These are phyloP conservation scores for Leptinotarsa peninsularis DNA, from an alignment of 2,888 invertebrate species.

Conservation along the genomic window DNA sequence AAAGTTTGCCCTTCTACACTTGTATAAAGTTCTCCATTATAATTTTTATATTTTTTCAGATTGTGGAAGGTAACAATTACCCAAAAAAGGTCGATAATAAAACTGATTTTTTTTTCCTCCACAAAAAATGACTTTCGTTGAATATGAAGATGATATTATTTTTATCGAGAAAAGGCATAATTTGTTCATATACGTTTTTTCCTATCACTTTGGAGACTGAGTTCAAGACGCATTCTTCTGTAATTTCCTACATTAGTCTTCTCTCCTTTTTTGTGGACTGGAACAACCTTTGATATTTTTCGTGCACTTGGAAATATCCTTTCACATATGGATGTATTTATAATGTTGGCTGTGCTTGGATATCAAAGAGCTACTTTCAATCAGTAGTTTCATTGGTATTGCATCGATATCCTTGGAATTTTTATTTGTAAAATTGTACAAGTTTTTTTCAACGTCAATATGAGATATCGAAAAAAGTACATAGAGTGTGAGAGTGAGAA, in stretches of 20 bases:
- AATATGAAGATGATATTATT: too few relatives aligned
- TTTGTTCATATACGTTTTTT: slow-evolving; percentile 2
- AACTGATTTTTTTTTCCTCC: too few relatives aligned
- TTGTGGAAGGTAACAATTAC: too few relatives aligned
- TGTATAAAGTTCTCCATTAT: too few relatives aligned
- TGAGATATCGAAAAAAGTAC: neutral
- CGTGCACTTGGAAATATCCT: slow-evolving; percentile 8
- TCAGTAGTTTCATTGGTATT: slow-evolving; percentile 13
- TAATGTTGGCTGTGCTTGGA: neutral
- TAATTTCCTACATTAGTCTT: slow-evolving; percentile 1
- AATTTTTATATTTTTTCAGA: too few relatives aligned
- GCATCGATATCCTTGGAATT: slow-evolving; percentile 15
- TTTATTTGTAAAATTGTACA: slow-evolving; percentile 13
- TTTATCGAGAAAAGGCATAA: too few relatives aligned
- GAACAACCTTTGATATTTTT: slow-evolving; percentile 11
- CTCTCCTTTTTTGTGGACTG: neutral
- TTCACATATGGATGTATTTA: neutral
- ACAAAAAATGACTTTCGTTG: too few relatives aligned
- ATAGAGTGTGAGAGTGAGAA: slow-evolving; percentile 1
- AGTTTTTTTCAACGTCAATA: neutral
- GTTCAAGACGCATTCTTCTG: slow-evolving; percentile 1
- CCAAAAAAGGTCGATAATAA: too few relatives aligned
- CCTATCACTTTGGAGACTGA: slow-evolving; percentile 6
- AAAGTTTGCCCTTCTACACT: too few relatives aligned
- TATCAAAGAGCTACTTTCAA: neutral